These are phyloP conservation scores for Drosophila kohkoa DNA, from an alignment of 1,140 invertebrate genomes.

Conservation along the genomic window DNA sequence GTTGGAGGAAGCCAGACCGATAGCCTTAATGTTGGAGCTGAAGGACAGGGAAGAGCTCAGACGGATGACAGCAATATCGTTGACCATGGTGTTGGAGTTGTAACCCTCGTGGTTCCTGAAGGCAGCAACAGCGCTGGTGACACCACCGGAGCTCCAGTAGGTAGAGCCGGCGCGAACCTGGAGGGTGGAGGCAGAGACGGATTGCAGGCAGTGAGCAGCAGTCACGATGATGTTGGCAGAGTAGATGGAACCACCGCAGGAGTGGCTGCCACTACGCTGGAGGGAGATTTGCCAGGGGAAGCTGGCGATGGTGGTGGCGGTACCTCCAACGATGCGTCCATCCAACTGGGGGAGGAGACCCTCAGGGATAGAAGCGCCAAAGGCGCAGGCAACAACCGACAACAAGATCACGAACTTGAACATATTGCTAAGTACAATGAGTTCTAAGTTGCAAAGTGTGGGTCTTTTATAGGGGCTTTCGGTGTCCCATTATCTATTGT, in stretches of 20 bases:
- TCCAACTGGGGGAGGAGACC: conserved; percentile 68
- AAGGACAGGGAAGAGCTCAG: conserved; percentile 70
- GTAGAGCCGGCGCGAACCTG: conserved; percentile 64
- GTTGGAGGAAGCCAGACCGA: conserved; percentile 61
- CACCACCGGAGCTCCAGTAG: conserved; percentile 59
- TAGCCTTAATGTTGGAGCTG: conserved; percentile 76
- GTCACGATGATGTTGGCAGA: conserved; percentile 86
- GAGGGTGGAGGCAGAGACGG: conserved; percentile 52
- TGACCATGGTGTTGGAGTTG: conserved; percentile 70
- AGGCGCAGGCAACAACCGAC: conserved; percentile 62
- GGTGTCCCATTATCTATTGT: conserved; percentile 2
- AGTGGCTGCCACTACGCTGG: conserved; percentile 85
- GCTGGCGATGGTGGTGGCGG: conserved; percentile 84
- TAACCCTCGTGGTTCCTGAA: conserved; percentile 66
- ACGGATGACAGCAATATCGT: conserved; percentile 86
- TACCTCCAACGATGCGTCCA: conserved; percentile 86
- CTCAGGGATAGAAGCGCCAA: conserved; percentile 61
- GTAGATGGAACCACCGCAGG: conserved; percentile 87
- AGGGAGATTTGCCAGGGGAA: conserved; percentile 87
- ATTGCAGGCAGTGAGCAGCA: conserved; percentile 87
- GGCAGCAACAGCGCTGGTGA: conserved; percentile 14
- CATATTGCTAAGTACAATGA: conserved; percentile 41
- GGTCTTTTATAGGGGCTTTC: not conserved
- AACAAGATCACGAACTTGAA: conserved; percentile 75
- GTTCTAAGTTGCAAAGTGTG: not conserved